Percentiles rank a stretch among this genome's conserved stretches.
These are phyloP conservation scores for Zelostemma sp. DNA, from an alignment of 1,140 invertebrate species.

Conservation along the genomic window DNA sequence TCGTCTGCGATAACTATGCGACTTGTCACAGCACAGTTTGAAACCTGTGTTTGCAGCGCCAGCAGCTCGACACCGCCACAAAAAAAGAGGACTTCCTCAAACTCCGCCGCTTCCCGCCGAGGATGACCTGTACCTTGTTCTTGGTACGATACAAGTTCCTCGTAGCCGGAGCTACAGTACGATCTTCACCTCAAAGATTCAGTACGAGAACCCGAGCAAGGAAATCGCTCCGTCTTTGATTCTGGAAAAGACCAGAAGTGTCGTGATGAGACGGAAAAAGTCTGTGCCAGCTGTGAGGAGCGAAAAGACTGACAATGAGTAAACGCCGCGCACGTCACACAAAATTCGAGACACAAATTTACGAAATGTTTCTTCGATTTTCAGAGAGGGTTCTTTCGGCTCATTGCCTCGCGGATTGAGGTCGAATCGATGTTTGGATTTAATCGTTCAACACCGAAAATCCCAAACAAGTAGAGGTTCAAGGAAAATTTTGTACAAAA, in stretches of 20 bases:
- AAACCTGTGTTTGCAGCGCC: constrained; percentile 81
- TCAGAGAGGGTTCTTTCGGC: constrained; percentile 74
- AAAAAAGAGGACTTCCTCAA: too few species aligned
- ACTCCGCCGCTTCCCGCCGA: too few species aligned
- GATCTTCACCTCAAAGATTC: constrained; percentile 74
- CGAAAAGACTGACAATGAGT: constrained; percentile 66
- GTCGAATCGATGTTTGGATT: too few species aligned
- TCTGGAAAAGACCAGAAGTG: constrained; percentile 64
- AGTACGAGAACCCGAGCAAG: constrained; percentile 58
- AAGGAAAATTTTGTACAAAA: too few species aligned
- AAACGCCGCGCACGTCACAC: too few species aligned
- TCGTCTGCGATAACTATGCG: constrained; percentile 83
- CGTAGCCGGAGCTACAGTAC: constrained; percentile 86
- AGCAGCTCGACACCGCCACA: constrained; percentile 78
- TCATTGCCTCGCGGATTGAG: constrained; percentile 84
- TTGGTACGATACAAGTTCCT: constrained; percentile 85
- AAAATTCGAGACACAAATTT: too few species aligned
- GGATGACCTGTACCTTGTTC: constrained; percentile 86
- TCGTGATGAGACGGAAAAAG: constrained; percentile 76
- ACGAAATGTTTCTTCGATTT: constrained; percentile 25
- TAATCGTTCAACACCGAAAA: too few species aligned
- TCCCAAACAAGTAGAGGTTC: too few species aligned
- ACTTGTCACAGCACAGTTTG: constrained; percentile 83
- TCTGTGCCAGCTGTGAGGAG: constrained; percentile 73
- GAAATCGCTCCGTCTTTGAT: constrained; percentile 60